Evolutionary conservation across 64 coral and sea anemone genomes (phyloP), one percentile per base, ranked within the genome.

Genomic region (Exaiptasia diaphana): DNA sequence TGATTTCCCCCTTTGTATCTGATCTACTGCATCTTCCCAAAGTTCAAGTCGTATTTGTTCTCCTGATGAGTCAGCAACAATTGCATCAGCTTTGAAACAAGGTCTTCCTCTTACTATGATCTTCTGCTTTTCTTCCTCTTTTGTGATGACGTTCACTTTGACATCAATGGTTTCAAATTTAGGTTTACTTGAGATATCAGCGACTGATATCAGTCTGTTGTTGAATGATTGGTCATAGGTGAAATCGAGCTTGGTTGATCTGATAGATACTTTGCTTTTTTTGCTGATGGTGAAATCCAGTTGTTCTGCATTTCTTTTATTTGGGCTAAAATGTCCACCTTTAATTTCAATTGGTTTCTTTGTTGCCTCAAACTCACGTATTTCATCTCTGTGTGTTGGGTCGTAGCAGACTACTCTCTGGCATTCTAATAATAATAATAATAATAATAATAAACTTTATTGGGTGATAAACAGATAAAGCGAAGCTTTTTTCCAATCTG

Each of bases 121-220:
- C 64, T 81, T 81, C 64, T 81, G 77, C 43, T 81, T 81, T 81
- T 67, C 77, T 81, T 81, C 77, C 63, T 67, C 64, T 81, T 81
- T 81, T 64, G 77, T 64, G 1, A 81, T 81, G 55, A 81, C 54
- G 63, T 81, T 81, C 55, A 81, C 64, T 81, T 81, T 81, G 77
- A 81, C 55, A 58, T 81, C 77, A 14, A 81, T 81, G 41, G 64
- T 58, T 64, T 79, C 54, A 79, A 59, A 79, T 60, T 40, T 76
- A 48, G 73, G 53, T 76, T 76, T 54, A 50, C n/a, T 50, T 27
- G 73, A 40, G 27, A 76, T 33, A 34, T 79, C 76, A 59, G 54
- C 56, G 50, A 79, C 77, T 64, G 37, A 64, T 54, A 81, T 24
- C 77, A 65, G 64, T 65, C 77, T 81, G 77, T 81, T 81, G 64